Conservation (phyloP, 2,888 invertebrate genomes). For the Laothoe populi region DNA sequence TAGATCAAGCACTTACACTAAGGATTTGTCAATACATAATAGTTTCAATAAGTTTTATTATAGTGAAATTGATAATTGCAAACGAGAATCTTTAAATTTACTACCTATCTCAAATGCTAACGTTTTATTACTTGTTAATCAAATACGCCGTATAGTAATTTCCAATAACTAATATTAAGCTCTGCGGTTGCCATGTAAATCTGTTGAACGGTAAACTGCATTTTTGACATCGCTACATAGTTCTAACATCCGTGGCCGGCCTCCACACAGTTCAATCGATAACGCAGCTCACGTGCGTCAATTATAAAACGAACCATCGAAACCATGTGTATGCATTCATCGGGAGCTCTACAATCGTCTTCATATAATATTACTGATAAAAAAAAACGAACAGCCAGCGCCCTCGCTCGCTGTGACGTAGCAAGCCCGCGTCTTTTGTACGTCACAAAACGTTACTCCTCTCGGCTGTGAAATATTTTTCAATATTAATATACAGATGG, state of each 20-base stretch:
- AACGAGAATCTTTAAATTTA: neutral
- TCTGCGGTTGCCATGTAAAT: slow-evolving; percentile 36
- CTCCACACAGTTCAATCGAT: slow-evolving; percentile 26
- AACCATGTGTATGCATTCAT: slow-evolving; percentile 44
- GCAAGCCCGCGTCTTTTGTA: slow-evolving; percentile 31
- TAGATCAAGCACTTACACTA: neutral
- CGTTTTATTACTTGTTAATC: neutral
- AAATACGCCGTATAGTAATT: neutral
- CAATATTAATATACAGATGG: slow-evolving; percentile 46
- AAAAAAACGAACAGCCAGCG: slow-evolving; percentile 41
- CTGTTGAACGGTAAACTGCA: slow-evolving; percentile 55
- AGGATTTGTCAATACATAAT: too few species aligned
- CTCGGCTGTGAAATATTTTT: slow-evolving; percentile 32
- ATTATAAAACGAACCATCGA: slow-evolving; percentile 41
- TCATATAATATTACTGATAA: slow-evolving; percentile 37
- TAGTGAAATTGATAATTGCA: too few species aligned
- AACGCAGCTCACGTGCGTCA: slow-evolving; percentile 41
- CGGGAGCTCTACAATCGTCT: slow-evolving; percentile 38
- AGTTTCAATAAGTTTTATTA: too few species aligned
- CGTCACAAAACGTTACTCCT: slow-evolving; percentile 18
- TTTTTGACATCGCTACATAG: slow-evolving; percentile 40
- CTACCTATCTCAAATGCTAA: neutral
- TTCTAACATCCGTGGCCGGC: slow-evolving; percentile 18
- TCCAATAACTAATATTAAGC: slow-evolving; percentile 20
- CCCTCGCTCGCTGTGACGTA: slow-evolving; percentile 44